Evolutionary conservation across 2,888 invertebrate genomes (phyloP).

Genomic region (Amphipoea oculea): DNA sequence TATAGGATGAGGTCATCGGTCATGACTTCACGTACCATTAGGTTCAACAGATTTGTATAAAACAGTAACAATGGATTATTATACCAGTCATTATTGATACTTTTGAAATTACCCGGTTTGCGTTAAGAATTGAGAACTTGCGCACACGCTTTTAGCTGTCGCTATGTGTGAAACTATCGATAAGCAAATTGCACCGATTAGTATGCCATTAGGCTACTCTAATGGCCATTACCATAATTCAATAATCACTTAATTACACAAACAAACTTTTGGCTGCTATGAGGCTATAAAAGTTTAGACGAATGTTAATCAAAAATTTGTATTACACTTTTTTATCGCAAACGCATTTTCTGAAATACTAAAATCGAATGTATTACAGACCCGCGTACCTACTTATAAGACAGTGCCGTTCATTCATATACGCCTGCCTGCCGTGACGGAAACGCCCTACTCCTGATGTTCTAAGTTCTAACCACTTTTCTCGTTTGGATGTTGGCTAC

Average conservation of each 20-base stretch:
- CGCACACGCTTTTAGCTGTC: not conserved
- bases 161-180: not conserved
- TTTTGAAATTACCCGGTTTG: not conserved
- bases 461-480: not conserved
- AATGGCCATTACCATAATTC: not conserved
- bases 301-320: not conserved
- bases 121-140: not conserved
- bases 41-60: not conserved
- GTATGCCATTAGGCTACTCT: not conserved
- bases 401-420: not conserved
- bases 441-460: not conserved
- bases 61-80: not conserved
- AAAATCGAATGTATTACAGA: not conserved
- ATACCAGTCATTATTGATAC: not conserved
- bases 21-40: not conserved
- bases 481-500: too few species aligned
- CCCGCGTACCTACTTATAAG: too few species aligned
- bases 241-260: not conserved
- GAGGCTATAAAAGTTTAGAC: not conserved
- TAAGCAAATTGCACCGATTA: conserved; percentile 7
- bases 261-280: too few species aligned
- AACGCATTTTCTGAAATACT: not conserved
- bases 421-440: not conserved
- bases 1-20: not conserved
- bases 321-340: not conserved